Percentiles rank a stretch among this genome's conserved stretches.
These are phyloP conservation scores for Xiphorhynchus elegans DNA, from an alignment of 2,113 vertebrate species.

Conservation along the genomic window DNA sequence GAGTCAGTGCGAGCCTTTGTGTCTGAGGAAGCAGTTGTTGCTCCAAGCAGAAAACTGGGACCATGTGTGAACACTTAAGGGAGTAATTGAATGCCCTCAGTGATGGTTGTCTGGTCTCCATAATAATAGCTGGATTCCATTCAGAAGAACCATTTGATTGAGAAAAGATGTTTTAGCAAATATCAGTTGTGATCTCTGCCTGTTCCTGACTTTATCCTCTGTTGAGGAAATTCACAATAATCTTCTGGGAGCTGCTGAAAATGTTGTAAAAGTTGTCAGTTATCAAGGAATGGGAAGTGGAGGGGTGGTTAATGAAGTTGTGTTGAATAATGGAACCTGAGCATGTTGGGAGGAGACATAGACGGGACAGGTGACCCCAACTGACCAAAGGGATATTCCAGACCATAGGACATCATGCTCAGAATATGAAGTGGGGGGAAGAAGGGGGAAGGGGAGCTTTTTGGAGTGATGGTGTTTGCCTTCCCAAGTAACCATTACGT, in stretches of 20 bases:
- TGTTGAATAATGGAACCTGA: background rate
- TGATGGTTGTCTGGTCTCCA: background rate
- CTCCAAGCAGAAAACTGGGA: background rate
- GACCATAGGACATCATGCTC: accelerated
- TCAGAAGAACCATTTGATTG: background rate
- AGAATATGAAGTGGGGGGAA: background rate
- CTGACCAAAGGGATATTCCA: background rate
- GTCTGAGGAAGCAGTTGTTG: background rate
- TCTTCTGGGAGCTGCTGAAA: background rate
- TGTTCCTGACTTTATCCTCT: background rate
- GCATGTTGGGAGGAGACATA: background rate
- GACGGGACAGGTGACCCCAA: background rate
- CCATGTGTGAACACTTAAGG: background rate
- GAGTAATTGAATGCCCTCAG: background rate
- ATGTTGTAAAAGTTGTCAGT: background rate
- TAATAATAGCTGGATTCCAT: background rate
- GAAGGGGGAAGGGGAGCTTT: background rate
- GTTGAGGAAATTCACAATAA: background rate
- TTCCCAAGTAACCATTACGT: accelerated
- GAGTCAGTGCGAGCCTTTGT: background rate
- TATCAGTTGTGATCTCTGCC: background rate
- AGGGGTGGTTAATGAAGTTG: background rate
- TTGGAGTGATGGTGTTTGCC: background rate
- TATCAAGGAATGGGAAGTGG: background rate
- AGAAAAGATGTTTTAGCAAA: background rate